Evolutionary conservation across 2,888 invertebrate species (phyloP), one percentile per base, ranked within the genome.

Genomic region (Patella pellucida): DNA sequence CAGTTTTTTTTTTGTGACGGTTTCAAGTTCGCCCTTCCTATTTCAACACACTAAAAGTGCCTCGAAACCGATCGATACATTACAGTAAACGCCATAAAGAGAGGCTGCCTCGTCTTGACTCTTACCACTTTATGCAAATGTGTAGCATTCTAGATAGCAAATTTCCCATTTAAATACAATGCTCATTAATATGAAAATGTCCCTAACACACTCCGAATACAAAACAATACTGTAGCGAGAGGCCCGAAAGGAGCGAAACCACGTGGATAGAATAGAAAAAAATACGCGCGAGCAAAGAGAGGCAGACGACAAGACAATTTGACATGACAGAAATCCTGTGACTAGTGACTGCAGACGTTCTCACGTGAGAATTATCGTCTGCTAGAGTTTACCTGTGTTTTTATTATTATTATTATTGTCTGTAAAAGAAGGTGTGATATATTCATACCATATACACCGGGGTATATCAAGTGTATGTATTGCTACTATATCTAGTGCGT

Each of bases 141-240:
- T 56, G 19, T 56, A 16, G 19, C 56, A 56, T 56, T 16, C 19
- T 19, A 9, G 56, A 56, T 56, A 56, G 16, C 56, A 56, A 16
- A 16, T 19, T 19, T 9, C 56, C 19, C 16, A 56, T 56, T 56
- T 56, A 19, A 56, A 56, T 56, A 56, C 41, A 56, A 56, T 16
- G 19, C 56, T 56, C 56, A 56, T 56, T 56, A 56, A 56, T 56
- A 56, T 56, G 56, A 56, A 56, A 19, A 56, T 56, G 56, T 4
- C 56, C 16, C n/a, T 56, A 11, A 9, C 19, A 16, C 16, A 56
- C 56, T 19, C 19, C 19, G 56, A 19, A 16, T 19, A 56, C 19
- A 56, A 19, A 56, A 56, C 16, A 56, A 56, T 56, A 56, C 19
- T 56, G 19, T 19, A 56, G 56, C 41, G 41, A 56, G 19, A 16